Evolutionary conservation across 2,113 vertebrate species (phyloP), one percentile per base, ranked within the genome.

Genomic region (Nicator chloris): DNA sequence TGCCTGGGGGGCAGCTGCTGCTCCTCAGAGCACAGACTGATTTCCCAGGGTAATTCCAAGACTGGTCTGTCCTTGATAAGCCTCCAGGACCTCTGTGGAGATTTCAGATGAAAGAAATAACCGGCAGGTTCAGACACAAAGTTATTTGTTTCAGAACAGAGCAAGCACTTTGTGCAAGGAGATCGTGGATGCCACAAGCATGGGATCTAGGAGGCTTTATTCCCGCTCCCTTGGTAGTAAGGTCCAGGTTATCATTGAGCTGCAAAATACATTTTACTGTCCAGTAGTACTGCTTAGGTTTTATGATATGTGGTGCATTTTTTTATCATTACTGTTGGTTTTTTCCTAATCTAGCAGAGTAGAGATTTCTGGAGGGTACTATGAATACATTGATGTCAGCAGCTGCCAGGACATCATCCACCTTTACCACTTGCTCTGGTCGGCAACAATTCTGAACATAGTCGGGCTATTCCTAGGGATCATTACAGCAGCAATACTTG

Each of bases 321-420:
- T 88, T 91, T 92, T 20, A 71, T 61, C 28, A 6, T 90, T 64
- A 21, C 39, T 92, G 12, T 82, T 71, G 12, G 42, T 10, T 42
- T 44, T 44, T 44, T 44, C 92, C 56, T 70, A 76, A 93, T 94
- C 61, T 92, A 98, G 98, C 97, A 97, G 98, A 75, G 97, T 98
- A 84, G 98, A 98, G 87, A 98, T 98, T 90, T 98, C 99, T 15
- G 99, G 99, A 61, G 99, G 99, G 35, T 99, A 99, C 97, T 99
- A 99, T 14, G 99, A 99, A 72, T 99, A 99, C 96, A 99, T 99
- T 5, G 99, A 99, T 33, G 99, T 99, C 93, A 98, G 97, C 96
- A 99, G 99, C 97, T 99, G 99, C 97, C 98, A 99, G 92, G 99
- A 99, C 35, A 99, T 99, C 95, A 98, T 99, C 90, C 98, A 99